Evolutionary conservation across 2,113 vertebrate genomes (phyloP), one percentile per base, ranked within the genome.

Genomic region (Albula goreensis): DNA sequence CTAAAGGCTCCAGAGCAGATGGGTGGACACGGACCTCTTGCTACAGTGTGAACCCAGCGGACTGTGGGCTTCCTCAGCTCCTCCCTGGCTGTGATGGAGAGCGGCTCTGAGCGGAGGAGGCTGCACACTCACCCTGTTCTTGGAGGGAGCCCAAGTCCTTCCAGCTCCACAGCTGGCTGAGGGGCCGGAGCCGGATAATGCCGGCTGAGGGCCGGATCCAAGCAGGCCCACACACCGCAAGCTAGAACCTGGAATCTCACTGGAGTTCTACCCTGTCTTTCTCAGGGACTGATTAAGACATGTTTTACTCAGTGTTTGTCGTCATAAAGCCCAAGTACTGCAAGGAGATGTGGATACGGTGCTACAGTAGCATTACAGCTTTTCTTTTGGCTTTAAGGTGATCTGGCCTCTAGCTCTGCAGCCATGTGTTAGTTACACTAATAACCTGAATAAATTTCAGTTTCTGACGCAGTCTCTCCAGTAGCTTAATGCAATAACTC

Each of bases 11-110:
- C 87, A 91, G 91, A 83, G 90, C 31, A 74, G 10, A 91, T 53
- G 86, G 80, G 90, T 88, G 90, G 91, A 56, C 53, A 1, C 87
- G 88, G 90, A 92, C 94, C 92, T 91, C 0, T 0, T 80, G 86
- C 53, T 12, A 56, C 53, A 56, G 53, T 56, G 53, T 6, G 7
- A 8, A 12, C 7, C 12, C 7, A 56, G 53, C 53, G 2, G 53
- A 56, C 31, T 41, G 0, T 41, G 31, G 31, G 31, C 31, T 41
- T 17, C 56, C 41, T 9, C 25, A 48, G 41, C 48, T 84, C 48
- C 19, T 50, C 31, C 49, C 41, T 2, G 15, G 56, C 3, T 83
- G 60, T 22, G 48, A 50, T 17, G 19, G 31, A 79, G 78, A 19
- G 41, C 50, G 48, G 41, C 41, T 53, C 31, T 53, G 10, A 82